phyloP scores from a whole-genome alignment of 2,113 vertebrate species.

The Anhinga anhinga region DNA sequence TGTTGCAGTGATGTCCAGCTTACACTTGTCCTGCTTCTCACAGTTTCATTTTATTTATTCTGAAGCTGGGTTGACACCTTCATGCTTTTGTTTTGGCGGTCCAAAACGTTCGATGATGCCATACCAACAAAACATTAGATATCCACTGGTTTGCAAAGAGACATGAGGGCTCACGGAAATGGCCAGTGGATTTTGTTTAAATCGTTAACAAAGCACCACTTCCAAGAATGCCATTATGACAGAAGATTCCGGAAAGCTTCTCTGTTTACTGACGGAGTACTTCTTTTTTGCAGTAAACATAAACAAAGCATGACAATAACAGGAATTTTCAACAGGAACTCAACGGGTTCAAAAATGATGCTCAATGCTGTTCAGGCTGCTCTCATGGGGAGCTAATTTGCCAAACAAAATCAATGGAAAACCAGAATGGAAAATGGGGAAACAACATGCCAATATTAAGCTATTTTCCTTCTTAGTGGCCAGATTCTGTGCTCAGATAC shows the following conservation, averaged over 20 bases:
- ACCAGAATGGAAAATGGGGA: not conserved
- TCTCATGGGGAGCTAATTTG: not conserved
- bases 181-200: not conserved
- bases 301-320: not conserved
- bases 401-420: not conserved
- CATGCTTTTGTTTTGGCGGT: not conserved
- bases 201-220: not conserved
- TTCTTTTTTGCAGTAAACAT: constrained; percentile 15
- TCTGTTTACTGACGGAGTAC: not conserved
- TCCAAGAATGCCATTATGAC: not conserved
- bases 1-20: not conserved
- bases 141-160: not conserved
- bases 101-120: not conserved
- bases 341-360: not conserved
- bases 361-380: not conserved
- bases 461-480: not conserved
- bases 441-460: not conserved
- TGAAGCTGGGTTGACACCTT: not conserved
- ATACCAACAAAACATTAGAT: not conserved
- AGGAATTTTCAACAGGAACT: not conserved
- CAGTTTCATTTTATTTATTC: not conserved
- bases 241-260: not conserved
- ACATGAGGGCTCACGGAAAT: not conserved
- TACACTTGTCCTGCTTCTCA: not conserved
- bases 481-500: not conserved